A percentile compares a stretch with the other conserved stretches of the same genome.
phyloP scores from a whole-genome alignment of 1,140 invertebrate species.

The Drosophila suzukii region DNA sequence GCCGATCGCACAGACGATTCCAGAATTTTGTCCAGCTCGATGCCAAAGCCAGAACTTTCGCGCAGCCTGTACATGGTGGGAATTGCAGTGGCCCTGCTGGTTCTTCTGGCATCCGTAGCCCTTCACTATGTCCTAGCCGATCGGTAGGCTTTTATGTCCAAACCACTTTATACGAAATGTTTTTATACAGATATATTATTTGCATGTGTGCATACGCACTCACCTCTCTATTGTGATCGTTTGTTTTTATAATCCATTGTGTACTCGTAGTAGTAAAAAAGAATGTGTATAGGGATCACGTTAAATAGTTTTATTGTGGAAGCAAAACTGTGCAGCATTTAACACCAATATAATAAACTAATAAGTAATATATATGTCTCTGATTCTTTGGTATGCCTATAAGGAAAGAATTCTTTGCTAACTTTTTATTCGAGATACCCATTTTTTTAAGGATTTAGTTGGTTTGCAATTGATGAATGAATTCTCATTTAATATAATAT shows the following conservation, averaged over 20 bases:
- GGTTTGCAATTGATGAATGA: background rate
- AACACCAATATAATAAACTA: constrained; percentile 61
- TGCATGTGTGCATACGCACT: constrained; percentile 46
- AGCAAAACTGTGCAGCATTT: constrained; percentile 75
- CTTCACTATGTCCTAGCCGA: constrained; percentile 64
- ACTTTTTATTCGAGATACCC: background rate
- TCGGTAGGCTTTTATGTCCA: constrained; percentile 25
- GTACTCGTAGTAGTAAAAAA: constrained; percentile 66
- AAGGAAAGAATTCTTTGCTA: background rate
- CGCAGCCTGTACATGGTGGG: constrained; percentile 77
- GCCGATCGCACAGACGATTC: constrained; percentile 26
- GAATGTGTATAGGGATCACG: constrained; percentile 67
- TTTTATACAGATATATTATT: constrained; percentile 63
- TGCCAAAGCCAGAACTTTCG: constrained; percentile 71
- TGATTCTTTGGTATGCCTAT: constrained; percentile 29
- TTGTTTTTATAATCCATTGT: constrained; percentile 73
- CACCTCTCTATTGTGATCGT: constrained; percentile 75
- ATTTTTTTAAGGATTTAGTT: background rate
- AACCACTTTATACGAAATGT: constrained; percentile 39
- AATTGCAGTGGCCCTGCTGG: constrained; percentile 70
- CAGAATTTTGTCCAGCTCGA: constrained; percentile 48
- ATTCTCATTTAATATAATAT: constrained; percentile 2
- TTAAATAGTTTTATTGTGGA: constrained; percentile 78
- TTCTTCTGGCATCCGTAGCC: constrained; percentile 66
- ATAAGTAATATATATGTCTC: constrained; percentile 36